A percentile compares a stretch with the other conserved stretches of the same genome.
These are phyloP conservation scores for Acromyrmex heyeri DNA, from an alignment of 1,140 invertebrate species.

Conservation along the genomic window DNA sequence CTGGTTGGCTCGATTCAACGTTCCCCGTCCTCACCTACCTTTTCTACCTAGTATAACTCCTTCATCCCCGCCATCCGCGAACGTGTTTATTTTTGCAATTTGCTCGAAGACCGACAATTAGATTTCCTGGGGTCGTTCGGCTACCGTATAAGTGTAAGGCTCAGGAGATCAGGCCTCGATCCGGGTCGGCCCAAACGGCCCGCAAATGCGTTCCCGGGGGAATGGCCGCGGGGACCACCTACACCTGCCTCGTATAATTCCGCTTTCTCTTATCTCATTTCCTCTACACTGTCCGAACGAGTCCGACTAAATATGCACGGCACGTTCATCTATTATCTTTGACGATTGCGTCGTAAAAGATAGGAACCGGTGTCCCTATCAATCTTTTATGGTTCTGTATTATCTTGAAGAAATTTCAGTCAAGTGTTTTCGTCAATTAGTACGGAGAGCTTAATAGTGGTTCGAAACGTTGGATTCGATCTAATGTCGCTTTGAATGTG, in stretches of 20 bases:
- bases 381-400: not conserved
- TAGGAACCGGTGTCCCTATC: not conserved
- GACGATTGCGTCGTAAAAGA: constrained; percentile 10
- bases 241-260: constrained; percentile 84
- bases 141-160: constrained; percentile 86
- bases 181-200: constrained; percentile 64
- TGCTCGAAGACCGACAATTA: constrained; percentile 85
- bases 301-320: constrained; percentile 27
- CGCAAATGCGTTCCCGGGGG: constrained; percentile 58
- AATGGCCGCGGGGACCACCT: constrained; percentile 81
- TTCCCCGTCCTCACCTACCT: constrained; percentile 58
- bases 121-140: constrained; percentile 84
- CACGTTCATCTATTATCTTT: constrained; percentile 20
- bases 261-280: constrained; percentile 68
- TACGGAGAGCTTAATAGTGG: not conserved
- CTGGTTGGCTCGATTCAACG: constrained; percentile 64
- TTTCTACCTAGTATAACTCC: constrained; percentile 57
- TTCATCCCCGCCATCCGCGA: constrained; percentile 52
- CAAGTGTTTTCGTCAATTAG: constrained; percentile 3
- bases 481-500: not conserved
- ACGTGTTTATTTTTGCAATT: constrained; percentile 87
- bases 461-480: not conserved
- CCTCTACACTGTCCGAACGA: constrained; percentile 39
- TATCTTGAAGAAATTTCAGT: constrained; percentile 1
- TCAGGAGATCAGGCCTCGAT: constrained; percentile 72